Evolutionary conservation across 1,140 invertebrate species (phyloP).

Genomic region (Gonioctena quinquepunctata): DNA sequence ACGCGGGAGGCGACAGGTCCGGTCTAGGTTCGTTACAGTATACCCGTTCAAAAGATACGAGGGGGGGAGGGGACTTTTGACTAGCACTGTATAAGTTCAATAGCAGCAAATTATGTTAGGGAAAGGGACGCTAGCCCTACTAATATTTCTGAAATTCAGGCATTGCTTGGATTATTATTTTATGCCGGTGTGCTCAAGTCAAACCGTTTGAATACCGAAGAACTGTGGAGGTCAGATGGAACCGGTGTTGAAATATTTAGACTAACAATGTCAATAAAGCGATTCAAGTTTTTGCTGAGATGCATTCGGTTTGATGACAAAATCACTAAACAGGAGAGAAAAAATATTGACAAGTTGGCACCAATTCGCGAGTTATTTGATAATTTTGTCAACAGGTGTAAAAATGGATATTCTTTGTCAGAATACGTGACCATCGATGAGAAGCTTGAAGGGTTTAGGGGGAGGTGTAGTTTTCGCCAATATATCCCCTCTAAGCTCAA

Average conservation of each 20-base stretch:
- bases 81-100: too few relatives aligned
- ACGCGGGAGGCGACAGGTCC: too few relatives aligned
- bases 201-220: slow-evolving; percentile 37
- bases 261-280: slow-evolving; percentile 36
- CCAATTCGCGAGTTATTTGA: slow-evolving; percentile 52
- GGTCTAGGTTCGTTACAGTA: too few relatives aligned
- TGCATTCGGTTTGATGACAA: slow-evolving; percentile 47
- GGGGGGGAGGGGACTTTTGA: too few relatives aligned
- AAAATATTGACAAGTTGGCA: slow-evolving; percentile 44
- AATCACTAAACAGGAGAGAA: slow-evolving; percentile 40
- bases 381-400: slow-evolving; percentile 47
- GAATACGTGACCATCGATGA: slow-evolving; percentile 55
- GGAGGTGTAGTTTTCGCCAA: slow-evolving; percentile 52
- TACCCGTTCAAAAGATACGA: too few relatives aligned
- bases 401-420: slow-evolving; percentile 46
- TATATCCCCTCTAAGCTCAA: slow-evolving; percentile 51
- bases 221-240: slow-evolving; percentile 43
- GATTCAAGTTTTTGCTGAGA: slow-evolving; percentile 45
- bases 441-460: slow-evolving; percentile 53
- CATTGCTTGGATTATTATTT: slow-evolving; percentile 32
- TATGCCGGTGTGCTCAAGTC: slow-evolving; percentile 38
- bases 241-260: slow-evolving; percentile 38
- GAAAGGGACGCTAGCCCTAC: not conserved
- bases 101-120: not conserved
- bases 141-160: slow-evolving; percentile 19